Base-by-base conservation (phyloP, 2,797 vertebrate genomes). In the Artibeus lituratus region DNA sequence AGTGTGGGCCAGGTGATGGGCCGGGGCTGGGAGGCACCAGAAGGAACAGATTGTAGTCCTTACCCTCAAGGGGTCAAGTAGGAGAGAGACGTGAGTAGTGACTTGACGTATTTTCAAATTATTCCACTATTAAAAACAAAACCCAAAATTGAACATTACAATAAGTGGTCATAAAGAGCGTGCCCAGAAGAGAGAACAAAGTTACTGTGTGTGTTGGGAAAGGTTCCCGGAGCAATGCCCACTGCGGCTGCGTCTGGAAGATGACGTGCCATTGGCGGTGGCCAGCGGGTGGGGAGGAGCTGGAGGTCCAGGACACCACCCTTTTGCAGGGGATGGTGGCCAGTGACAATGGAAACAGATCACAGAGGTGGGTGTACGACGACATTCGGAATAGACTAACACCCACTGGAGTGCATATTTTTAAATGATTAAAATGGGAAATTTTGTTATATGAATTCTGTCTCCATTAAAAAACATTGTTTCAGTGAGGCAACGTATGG, bases 231-330 rank as follows among this genome's bases (percentile, higher is more conserved):
- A 11, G 32, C 39, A 42, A 42, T 1, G 35, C 21, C 53, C 16
- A 8, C 39, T 2, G 42, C 6, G 5, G 10, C 19, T 35, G n/a
- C 10, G 24, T 15, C 42, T 26, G 35, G 35, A 35, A 15, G 49
- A 37, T 14, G 77, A 4, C 3, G 16, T 21, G 76, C 55, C 39
- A 0, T 32, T 15, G 22, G 37, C 4, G 18, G 70, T 42, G 29
- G 22, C n/a, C 16, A 14, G 10, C 10, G 55, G 2, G 9, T 0
- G 1, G 22, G 12, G 1, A 7, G 24, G 21, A 1, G 5, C 3
- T 3, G 3, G 65, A 42, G 77, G n/a, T 2, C 35, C 18, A n/a
- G 39, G n/a, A 32, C 51, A 53, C 51, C 6, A 0, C 22, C 29
- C 53, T 53, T 74, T 19, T 0, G 42, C 2, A n/a, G 74, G n/a